Evolutionary conservation across 2,113 vertebrate genomes (phyloP).

Genomic region (Psittacus erithacus): DNA sequence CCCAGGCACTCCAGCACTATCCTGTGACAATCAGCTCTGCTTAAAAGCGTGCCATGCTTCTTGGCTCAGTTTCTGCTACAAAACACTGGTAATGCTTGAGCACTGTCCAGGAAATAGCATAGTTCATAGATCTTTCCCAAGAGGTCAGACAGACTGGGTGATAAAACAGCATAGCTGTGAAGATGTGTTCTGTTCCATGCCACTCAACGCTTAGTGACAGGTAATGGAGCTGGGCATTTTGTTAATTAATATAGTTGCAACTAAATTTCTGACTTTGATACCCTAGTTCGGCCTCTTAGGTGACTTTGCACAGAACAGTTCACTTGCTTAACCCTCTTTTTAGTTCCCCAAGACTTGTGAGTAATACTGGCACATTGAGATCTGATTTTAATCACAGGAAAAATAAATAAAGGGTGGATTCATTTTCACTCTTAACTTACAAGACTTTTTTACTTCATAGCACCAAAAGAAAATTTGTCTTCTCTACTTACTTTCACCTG

Average conservation of each 20-base stretch:
- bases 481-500: not conserved
- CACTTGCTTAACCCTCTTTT: not conserved
- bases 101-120: not conserved
- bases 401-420: not conserved
- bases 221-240: not conserved
- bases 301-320: not conserved
- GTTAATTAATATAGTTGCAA: not conserved
- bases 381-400: not conserved
- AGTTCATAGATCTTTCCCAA: not conserved
- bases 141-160: not conserved
- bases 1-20: not conserved
- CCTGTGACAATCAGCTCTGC: not conserved
- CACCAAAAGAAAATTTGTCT: not conserved
- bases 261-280: not conserved
- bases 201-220: not conserved
- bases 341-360: not conserved
- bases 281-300: not conserved
- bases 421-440: not conserved
- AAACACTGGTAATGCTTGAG: not conserved
- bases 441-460: not conserved
- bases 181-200: not conserved
- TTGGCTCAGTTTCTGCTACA: not conserved
- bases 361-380: not conserved
- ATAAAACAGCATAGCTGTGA: not conserved
- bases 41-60: not conserved